phyloP scores from a whole-genome alignment of 2,888 invertebrate species.

The Clepsis dumicolana region DNA sequence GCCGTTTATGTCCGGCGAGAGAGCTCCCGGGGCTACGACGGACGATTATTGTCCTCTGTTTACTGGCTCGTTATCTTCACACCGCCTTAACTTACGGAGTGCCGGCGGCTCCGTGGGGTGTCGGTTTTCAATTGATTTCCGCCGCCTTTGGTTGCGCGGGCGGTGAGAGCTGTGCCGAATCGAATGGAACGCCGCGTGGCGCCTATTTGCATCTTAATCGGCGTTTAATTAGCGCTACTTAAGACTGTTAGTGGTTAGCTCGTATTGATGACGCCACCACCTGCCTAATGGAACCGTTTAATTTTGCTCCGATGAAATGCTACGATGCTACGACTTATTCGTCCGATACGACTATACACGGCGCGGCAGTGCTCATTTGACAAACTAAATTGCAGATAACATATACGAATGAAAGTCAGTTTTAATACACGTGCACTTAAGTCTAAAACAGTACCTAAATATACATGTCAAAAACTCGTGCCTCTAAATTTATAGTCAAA shows the following conservation, averaged over 20 bases:
- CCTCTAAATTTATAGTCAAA: neutral
- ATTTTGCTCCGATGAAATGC: slow-evolving; percentile 4
- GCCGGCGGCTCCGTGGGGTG: slow-evolving; percentile 45
- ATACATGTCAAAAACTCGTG: neutral
- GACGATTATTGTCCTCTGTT: slow-evolving; percentile 73
- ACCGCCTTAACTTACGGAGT: slow-evolving; percentile 49
- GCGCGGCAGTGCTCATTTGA: too few species aligned
- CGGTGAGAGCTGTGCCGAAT: slow-evolving; percentile 52
- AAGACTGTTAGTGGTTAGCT: slow-evolving; percentile 23
- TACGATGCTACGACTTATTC: slow-evolving; percentile 11
- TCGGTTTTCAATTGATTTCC: slow-evolving; percentile 51
- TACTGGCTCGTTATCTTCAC: slow-evolving; percentile 70
- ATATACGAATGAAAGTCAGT: too few species aligned
- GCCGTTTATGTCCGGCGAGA: slow-evolving; percentile 59
- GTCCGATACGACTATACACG: neutral
- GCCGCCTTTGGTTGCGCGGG: slow-evolving; percentile 66
- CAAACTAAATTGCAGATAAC: neutral
- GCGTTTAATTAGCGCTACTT: slow-evolving; percentile 59
- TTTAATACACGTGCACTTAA: too few species aligned
- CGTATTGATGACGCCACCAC: neutral
- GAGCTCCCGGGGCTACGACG: slow-evolving; percentile 55
- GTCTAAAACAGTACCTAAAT: neutral
- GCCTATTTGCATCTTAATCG: slow-evolving; percentile 67
- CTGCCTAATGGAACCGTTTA: slow-evolving; percentile 28
- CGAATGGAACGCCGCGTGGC: slow-evolving; percentile 43